Evolutionary conservation across 2,888 invertebrate genomes (phyloP).

Genomic region (Metacarcinus magister): DNA sequence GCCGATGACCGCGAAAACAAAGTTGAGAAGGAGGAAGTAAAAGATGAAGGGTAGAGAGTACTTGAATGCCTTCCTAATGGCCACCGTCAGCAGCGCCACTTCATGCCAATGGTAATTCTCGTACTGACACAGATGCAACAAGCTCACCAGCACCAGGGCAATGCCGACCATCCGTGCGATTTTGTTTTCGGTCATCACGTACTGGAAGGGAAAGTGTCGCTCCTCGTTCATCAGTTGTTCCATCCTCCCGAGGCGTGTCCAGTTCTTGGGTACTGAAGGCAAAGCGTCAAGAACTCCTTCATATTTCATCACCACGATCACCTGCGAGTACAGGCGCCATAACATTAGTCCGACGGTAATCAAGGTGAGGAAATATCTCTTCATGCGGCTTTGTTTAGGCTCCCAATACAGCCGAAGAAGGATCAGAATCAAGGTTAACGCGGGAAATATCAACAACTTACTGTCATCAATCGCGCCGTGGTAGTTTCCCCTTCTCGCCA

Average conservation of each 20-base stretch:
- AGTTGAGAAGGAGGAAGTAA: background rate
- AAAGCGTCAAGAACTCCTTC: background rate
- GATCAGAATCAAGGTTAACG: background rate
- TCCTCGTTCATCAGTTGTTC: background rate
- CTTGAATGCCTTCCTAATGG: background rate
- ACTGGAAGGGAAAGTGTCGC: background rate
- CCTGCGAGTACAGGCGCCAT: background rate
- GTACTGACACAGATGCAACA: conserved; percentile 49
- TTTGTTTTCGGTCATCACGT: background rate
- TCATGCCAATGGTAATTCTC: conserved; percentile 42
- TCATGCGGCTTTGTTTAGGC: background rate
- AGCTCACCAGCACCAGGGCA: conserved; percentile 8
- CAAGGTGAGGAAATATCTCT: background rate
- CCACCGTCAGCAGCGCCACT: conserved; percentile 27
- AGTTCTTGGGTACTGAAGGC: background rate
- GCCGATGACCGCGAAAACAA: conserved; percentile 31
- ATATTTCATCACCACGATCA: background rate
- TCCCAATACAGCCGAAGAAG: background rate
- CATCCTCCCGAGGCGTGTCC: background rate
- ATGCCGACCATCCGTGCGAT: background rate
- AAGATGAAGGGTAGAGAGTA: background rate
- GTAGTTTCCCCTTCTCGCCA: conserved; percentile 45
- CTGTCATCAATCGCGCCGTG: conserved; percentile 55
- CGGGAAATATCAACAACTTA: background rate
- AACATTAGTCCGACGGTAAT: background rate